A percentile compares a stretch with the other conserved stretches of the same genome.
Evolutionary conservation across 2,797 vertebrate genomes (phyloP).

Genomic region (Aulostomus chinensis): DNA sequence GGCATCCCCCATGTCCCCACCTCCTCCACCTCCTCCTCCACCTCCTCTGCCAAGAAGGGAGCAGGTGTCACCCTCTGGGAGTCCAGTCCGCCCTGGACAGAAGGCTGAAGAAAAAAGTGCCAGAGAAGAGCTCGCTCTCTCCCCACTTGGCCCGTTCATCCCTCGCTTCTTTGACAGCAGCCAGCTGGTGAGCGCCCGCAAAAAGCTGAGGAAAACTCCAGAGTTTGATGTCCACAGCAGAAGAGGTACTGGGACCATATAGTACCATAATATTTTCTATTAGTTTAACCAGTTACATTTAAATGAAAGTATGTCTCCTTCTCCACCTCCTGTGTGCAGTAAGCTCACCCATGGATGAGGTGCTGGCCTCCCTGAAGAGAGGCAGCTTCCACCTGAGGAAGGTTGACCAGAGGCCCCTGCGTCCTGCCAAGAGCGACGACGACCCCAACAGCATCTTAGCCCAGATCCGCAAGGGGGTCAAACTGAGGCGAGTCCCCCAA

Average conservation of each 20-base stretch:
- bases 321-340: conserved; percentile 70
- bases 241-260: conserved; percentile 79
- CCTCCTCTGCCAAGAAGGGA: conserved; percentile 82
- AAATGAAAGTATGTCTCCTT: conserved; percentile 9
- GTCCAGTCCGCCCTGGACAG: conserved; percentile 52
- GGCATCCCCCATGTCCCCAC: conserved; percentile 69
- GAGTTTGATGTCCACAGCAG: conserved; percentile 86
- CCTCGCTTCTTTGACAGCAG: conserved; percentile 94
- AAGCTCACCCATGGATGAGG: conserved; percentile 98
- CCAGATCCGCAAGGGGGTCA: conserved; percentile 96
- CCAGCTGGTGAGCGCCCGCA: conserved; percentile 91
- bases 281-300: too few species aligned
- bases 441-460: conserved; percentile 93
- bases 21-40: conserved; percentile 80
- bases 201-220: conserved; percentile 91
- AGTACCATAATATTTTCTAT: neutral
- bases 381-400: conserved; percentile 96
- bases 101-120: conserved; percentile 52
- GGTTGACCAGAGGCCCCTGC: conserved; percentile 88
- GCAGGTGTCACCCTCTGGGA: conserved; percentile 58
- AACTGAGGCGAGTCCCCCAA: conserved; percentile 88
- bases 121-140: conserved; percentile 70
- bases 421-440: conserved; percentile 85
- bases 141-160: conserved; percentile 78
- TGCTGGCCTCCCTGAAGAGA: conserved; percentile 95